Conservation (phyloP, 2,797 vertebrate genomes). For the Phataginus tetradactyla region DNA sequence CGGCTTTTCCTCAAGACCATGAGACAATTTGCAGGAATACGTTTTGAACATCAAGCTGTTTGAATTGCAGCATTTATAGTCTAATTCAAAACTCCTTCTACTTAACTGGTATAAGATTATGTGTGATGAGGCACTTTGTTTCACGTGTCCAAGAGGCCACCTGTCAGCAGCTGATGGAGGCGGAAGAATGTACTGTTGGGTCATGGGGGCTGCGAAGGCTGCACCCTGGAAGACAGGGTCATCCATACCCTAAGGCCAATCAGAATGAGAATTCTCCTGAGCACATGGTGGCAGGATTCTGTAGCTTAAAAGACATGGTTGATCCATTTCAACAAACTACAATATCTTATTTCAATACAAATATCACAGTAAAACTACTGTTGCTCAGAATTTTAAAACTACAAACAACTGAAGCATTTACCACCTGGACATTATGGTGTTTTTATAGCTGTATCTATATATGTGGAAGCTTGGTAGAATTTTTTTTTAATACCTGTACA, state of each 20-base stretch:
- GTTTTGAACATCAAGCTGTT: background rate
- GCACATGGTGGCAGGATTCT: background rate
- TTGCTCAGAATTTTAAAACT: background rate
- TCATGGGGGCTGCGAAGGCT: background rate
- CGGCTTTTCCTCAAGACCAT: background rate
- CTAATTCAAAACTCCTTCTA: background rate
- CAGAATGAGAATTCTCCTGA: background rate
- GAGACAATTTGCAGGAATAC: background rate
- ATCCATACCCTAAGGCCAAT: fast-evolving
- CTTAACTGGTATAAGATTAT: background rate
- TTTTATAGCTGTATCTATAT: background rate
- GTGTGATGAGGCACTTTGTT: background rate
- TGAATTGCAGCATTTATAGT: no score
- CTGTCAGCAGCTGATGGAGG: background rate
- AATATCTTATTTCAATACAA: background rate
- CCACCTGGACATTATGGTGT: fast-evolving
- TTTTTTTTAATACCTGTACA: background rate
- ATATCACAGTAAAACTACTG: background rate
- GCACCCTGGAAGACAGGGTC: background rate
- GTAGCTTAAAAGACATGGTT: background rate
- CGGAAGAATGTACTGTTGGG: fast-evolving
- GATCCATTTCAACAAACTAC: background rate
- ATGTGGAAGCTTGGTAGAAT: background rate
- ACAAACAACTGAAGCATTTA: background rate
- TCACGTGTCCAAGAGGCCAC: background rate